These are phyloP conservation scores for Hyalella azteca DNA, from an alignment of 2,888 invertebrate species.

Conservation along the genomic window DNA sequence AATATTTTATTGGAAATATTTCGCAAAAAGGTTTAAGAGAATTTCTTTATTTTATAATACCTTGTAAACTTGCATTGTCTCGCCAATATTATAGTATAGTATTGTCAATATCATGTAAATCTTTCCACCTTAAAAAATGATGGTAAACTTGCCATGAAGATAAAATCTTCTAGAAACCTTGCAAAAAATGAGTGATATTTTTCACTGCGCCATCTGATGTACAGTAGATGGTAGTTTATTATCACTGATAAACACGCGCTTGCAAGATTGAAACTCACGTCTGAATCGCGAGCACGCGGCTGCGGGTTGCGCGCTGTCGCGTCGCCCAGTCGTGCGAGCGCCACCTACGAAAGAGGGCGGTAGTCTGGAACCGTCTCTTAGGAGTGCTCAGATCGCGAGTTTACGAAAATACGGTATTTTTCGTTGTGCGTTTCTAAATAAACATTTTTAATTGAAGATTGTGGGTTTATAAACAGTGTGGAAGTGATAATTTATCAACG, in stretches of 20 bases:
- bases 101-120: neutral
- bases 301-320: neutral
- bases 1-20: neutral
- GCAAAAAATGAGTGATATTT: neutral
- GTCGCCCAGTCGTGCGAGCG: neutral
- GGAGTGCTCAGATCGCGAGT: neutral
- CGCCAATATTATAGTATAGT: neutral
- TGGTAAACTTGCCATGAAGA: neutral
- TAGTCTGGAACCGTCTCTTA: neutral
- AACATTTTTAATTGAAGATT: neutral
- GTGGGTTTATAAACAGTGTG: too few relatives aligned
- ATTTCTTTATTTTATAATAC: neutral
- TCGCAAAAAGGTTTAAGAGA: neutral
- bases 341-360: constrained; percentile 1
- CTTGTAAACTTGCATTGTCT: neutral
- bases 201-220: neutral
- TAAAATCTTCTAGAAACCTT: neutral
- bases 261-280: neutral
- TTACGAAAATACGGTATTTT: neutral
- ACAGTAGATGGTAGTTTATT: neutral
- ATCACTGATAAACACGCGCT: too few relatives aligned
- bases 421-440: too few relatives aligned
- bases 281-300: neutral
- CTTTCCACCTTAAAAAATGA: neutral
- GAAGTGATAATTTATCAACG: neutral